phyloP scores from a whole-genome alignment of 1,140 invertebrate species.

The Eumeta japonica region DNA sequence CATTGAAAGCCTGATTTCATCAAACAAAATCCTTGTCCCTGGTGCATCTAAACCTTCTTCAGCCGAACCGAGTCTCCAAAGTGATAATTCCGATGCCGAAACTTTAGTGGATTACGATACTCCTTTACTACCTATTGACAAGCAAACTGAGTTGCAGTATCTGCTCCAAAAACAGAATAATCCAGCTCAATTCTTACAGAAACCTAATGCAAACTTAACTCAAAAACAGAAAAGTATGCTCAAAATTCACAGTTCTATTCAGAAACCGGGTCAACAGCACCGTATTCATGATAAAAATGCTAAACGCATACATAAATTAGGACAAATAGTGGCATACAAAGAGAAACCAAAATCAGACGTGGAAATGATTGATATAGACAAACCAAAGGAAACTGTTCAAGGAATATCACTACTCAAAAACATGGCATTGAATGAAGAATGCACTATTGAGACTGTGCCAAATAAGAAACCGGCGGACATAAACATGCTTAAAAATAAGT shows the following conservation, averaged over 20 bases:
- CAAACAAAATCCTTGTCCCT: constrained; percentile 52
- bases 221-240: constrained; percentile 44
- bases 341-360: constrained; percentile 30
- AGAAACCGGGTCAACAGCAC: constrained; percentile 38
- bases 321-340: constrained; percentile 41
- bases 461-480: constrained; percentile 43
- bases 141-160: constrained; percentile 51
- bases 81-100: constrained; percentile 36
- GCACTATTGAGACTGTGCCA: constrained; percentile 52
- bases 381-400: constrained; percentile 16
- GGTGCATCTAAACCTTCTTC: constrained; percentile 21
- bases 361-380: constrained; percentile 31
- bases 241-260: constrained; percentile 41
- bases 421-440: constrained; percentile 48
- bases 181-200: constrained; percentile 43
- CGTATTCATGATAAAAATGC: constrained; percentile 48
- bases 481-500: constrained; percentile 50
- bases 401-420: constrained; percentile 34
- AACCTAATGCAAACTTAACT: constrained; percentile 28
- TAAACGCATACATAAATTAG: constrained; percentile 48
- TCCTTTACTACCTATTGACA: constrained; percentile 34
- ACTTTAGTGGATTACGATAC: constrained; percentile 29
- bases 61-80: constrained; percentile 19
- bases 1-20: constrained; percentile 53
- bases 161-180: constrained; percentile 52